phyloP scores from a whole-genome alignment of 2,113 vertebrate genomes.

The Chaetodon trifascialis region DNA sequence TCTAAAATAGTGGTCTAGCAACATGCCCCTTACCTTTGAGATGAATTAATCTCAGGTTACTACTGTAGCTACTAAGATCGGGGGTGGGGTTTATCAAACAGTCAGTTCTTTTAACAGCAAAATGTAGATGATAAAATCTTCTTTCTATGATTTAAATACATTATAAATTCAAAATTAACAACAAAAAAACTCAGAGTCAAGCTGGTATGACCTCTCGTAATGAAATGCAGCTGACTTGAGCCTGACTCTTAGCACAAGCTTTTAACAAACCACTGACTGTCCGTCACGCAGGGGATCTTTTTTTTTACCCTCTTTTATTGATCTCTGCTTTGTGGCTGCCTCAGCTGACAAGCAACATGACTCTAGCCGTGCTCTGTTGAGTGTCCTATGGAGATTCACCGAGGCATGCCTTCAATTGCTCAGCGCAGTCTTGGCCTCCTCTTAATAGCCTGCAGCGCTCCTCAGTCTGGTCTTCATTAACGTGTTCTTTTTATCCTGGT shows the following conservation, averaged over 20 bases:
- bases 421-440: conserved; percentile 26
- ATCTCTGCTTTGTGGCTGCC: conserved; percentile 69
- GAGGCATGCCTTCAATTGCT: conserved; percentile 57
- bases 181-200: conserved; percentile 6
- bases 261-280: conserved; percentile 66
- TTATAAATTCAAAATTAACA: conserved; percentile 3
- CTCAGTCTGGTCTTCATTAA: conserved; percentile 59
- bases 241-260: conserved; percentile 52
- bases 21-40: neutral
- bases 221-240: conserved; percentile 64
- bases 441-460: conserved; percentile 41
- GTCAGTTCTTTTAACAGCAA: neutral
- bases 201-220: conserved; percentile 11
- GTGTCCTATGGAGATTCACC: conserved; percentile 65
- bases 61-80: neutral
- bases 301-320: conserved; percentile 58
- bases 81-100: neutral
- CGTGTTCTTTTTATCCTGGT: conserved; percentile 32
- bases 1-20: neutral
- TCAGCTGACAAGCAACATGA: conserved; percentile 57
- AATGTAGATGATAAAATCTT: neutral
- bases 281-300: conserved; percentile 25
- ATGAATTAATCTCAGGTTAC: neutral
- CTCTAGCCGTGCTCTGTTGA: conserved; percentile 57
- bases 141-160: neutral